A percentile compares a stretch with the other conserved stretches of the same genome.
Conservation (phyloP, 2,113 vertebrate species). For the Charina bottae region DNA sequence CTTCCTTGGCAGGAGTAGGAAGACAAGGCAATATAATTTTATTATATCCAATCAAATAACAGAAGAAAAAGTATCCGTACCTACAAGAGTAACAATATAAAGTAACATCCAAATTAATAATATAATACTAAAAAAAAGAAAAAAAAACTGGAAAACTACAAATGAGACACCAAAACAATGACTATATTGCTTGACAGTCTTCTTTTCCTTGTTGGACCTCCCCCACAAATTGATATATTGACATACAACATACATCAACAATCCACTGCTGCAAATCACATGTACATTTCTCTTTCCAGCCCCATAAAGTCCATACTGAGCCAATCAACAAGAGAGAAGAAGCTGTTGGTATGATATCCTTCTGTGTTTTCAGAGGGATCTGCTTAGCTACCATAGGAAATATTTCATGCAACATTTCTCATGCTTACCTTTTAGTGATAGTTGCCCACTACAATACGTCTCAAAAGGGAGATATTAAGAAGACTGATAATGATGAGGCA, state of each 20-base stretch:
- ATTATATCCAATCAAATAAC: background rate
- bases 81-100: background rate
- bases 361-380: background rate
- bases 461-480: background rate
- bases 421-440: background rate
- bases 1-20: background rate
- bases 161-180: background rate
- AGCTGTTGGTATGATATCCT: background rate
- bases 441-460: background rate
- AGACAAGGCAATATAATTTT: background rate
- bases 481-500: background rate
- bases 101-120: background rate
- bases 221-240: background rate
- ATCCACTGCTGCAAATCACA: background rate
- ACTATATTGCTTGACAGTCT: background rate
- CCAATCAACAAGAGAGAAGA: background rate
- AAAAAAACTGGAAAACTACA: background rate
- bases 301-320: background rate
- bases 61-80: background rate
- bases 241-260: background rate
- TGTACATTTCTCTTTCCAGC: background rate
- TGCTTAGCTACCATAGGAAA: background rate
- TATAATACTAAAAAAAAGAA: no score
- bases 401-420: background rate
- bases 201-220: background rate